phyloP scores from a whole-genome alignment of 2,797 vertebrate genomes.

The Coluber constrictor region DNA sequence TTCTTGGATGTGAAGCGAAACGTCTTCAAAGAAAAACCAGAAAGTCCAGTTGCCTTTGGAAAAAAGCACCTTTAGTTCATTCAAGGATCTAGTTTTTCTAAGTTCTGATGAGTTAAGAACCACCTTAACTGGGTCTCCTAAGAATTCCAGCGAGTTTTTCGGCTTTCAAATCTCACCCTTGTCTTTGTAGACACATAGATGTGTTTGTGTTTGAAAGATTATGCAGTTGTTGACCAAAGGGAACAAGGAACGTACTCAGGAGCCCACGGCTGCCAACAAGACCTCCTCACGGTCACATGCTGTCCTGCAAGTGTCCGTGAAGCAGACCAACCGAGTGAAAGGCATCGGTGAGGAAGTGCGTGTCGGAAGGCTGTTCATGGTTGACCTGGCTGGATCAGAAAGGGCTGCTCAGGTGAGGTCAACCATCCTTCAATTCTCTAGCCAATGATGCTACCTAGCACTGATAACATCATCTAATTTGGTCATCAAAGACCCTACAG shows the following conservation, averaged over 20 bases:
- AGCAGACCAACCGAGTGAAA: slow-evolving; percentile 78
- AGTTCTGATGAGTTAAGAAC: neutral
- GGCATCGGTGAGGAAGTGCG: slow-evolving; percentile 81
- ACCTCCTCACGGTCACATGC: slow-evolving; percentile 91
- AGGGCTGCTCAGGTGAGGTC: slow-evolving; percentile 83
- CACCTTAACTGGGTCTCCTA: neutral
- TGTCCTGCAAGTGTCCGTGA: slow-evolving; percentile 86
- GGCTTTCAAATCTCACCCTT: neutral
- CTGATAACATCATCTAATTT: neutral
- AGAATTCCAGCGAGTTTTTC: neutral
- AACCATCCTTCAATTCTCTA: neutral
- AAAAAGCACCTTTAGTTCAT: neutral
- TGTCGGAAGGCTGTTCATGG: slow-evolving; percentile 89
- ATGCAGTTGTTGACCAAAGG: slow-evolving; percentile 88
- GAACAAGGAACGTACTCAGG: slow-evolving; percentile 88
- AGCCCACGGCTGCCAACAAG: slow-evolving; percentile 88
- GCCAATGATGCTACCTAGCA: neutral
- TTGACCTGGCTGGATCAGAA: slow-evolving; percentile 90
- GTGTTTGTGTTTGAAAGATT: slow-evolving; percentile 68
- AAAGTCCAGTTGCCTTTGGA: no score
- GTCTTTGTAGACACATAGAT: neutral
- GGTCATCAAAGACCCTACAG: neutral
- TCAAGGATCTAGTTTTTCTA: neutral
- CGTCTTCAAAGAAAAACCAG: no score
- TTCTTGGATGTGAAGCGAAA: no score